Evolutionary conservation across 2,888 invertebrate genomes (phyloP).

Genomic region (Nymphalis c-album): DNA sequence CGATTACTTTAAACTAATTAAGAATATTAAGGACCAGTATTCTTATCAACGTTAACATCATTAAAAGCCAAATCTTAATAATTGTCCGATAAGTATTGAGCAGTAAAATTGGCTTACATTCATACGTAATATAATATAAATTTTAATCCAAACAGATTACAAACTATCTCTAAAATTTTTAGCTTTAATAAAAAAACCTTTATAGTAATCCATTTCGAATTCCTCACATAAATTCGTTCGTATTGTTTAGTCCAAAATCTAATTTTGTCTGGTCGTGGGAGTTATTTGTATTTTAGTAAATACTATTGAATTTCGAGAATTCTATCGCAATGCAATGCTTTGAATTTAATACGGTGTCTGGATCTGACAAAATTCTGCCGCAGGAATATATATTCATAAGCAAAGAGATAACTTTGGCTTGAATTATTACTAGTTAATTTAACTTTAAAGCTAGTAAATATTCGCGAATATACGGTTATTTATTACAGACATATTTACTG

Average conservation of each 20-base stretch:
- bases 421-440: background rate
- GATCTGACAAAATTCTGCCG: background rate
- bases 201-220: too few species aligned
- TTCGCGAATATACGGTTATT: background rate
- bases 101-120: too few species aligned
- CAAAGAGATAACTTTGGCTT: background rate
- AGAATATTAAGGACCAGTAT: too few species aligned
- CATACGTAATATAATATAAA: too few species aligned
- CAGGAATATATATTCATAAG: slow-evolving; percentile 3
- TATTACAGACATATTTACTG: background rate
- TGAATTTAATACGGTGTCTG: slow-evolving; percentile 3
- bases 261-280: background rate
- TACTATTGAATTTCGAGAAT: slow-evolving; percentile 1
- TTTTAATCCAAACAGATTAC: too few species aligned
- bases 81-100: too few species aligned
- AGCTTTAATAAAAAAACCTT: too few species aligned
- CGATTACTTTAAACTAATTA: too few species aligned
- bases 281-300: background rate
- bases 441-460: background rate
- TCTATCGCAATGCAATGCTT: background rate
- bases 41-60: too few species aligned
- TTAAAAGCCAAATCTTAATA: too few species aligned
- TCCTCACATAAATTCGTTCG: background rate
- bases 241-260: background rate
- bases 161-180: too few species aligned